A percentile compares a stretch with the other conserved stretches of the same genome.
phyloP scores from a whole-genome alignment of 1,140 invertebrate species.

The Ceratina japonica region DNA sequence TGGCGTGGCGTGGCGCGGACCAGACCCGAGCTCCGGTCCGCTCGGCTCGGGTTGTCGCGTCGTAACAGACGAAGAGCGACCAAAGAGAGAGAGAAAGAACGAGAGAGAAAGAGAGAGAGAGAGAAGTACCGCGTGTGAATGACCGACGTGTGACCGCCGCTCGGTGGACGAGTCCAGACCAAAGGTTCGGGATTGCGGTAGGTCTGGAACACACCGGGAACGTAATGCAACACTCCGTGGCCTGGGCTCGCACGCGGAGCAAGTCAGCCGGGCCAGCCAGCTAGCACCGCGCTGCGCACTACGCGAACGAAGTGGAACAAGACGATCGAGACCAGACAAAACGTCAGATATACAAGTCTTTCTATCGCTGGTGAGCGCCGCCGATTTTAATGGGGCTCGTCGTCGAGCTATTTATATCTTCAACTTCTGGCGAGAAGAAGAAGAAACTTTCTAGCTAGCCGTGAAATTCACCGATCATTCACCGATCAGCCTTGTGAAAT shows the following conservation, averaged over 20 bases:
- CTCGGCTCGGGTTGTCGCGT: conserved; percentile 29
- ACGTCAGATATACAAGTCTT: conserved; percentile 52
- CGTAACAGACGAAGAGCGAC: conserved; percentile 40
- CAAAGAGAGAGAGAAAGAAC: too few species aligned
- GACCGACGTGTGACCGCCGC: conserved; percentile 67
- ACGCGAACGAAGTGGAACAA: conserved; percentile 18
- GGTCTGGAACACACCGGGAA: conserved; percentile 64
- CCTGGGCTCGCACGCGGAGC: conserved; percentile 35
- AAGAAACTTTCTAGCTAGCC: too few species aligned
- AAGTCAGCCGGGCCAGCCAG: not conserved
- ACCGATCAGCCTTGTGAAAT: too few species aligned
- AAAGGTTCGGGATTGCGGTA: conserved; percentile 70
- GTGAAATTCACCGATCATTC: too few species aligned
- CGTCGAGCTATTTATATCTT: conserved; percentile 64
- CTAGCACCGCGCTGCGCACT: not conserved
- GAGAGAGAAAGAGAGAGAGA: conserved; percentile 20
- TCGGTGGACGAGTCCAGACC: conserved; percentile 61
- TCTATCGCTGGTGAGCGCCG: conserved; percentile 49
- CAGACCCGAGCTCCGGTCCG: too few species aligned
- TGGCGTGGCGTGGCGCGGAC: too few species aligned
- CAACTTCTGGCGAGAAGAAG: conserved; percentile 60
- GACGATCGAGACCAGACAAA: conserved; percentile 59
- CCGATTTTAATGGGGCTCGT: conserved; percentile 55
- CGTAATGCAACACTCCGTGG: conserved; percentile 63
- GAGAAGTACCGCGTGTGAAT: conserved; percentile 64